phyloP scores from a whole-genome alignment of 2,888 invertebrate species.

The Chalcis sispes region DNA sequence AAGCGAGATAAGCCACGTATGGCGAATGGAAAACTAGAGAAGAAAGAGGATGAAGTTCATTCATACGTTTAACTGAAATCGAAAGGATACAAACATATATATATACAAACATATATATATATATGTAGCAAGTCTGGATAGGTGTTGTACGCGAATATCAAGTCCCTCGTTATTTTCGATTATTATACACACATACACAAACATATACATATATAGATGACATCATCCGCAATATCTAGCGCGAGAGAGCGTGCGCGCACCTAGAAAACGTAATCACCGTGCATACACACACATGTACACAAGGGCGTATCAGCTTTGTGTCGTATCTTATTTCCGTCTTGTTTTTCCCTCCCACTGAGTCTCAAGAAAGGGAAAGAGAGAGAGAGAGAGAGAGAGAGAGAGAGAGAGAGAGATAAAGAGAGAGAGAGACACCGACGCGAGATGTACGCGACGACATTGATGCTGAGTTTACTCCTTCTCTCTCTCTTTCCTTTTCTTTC shows the following conservation, averaged over 20 bases:
- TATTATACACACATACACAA: not conserved
- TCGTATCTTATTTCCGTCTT: slow-evolving; percentile 74
- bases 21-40: not conserved
- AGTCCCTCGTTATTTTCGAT: not conserved
- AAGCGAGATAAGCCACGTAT: no score
- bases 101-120: no score
- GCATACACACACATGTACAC: no score
- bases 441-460: no score
- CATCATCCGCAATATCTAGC: slow-evolving; percentile 70
- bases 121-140: slow-evolving; percentile 37
- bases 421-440: no score
- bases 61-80: not conserved
- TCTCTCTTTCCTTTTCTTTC: not conserved
- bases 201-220: slow-evolving; percentile 70
- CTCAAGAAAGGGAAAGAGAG: slow-evolving; percentile 55
- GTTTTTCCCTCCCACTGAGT: slow-evolving; percentile 61
- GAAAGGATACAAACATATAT: not conserved
- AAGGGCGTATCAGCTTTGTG: slow-evolving; percentile 73
- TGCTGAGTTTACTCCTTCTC: no score
- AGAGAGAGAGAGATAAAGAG: slow-evolving; percentile 54
- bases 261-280: slow-evolving; percentile 71
- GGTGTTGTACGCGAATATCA: slow-evolving; percentile 34
- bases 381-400: slow-evolving; percentile 58
- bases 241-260: slow-evolving; percentile 60
- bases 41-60: not conserved